Evolutionary conservation across 1,140 invertebrate genomes (phyloP).

Genomic region (Drosophila bifasciata): DNA sequence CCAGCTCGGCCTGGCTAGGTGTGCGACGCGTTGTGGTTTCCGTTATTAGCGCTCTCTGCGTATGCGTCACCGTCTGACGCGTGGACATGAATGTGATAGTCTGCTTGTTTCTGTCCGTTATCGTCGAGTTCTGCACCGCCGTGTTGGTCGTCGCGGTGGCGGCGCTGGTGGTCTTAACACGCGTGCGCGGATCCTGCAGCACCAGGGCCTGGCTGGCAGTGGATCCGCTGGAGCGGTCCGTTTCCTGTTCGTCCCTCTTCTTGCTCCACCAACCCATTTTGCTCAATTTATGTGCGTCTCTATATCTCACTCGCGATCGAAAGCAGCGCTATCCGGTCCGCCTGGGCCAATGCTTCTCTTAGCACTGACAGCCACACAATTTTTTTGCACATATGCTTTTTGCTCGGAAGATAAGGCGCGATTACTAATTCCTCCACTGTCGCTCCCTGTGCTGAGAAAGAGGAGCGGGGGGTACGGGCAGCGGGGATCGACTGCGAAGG

Average conservation of each 20-base stretch:
- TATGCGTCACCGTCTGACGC: slow-evolving; percentile 76
- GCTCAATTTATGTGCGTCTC: not conserved
- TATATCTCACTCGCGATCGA: slow-evolving; percentile 1
- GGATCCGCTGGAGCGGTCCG: slow-evolving; percentile 26
- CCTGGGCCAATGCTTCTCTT: too few species aligned
- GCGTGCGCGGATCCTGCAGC: slow-evolving; percentile 70
- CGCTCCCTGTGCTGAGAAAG: not conserved
- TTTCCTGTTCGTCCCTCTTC: slow-evolving; percentile 41
- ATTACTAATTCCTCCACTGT: not conserved
- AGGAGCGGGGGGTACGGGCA: not conserved
- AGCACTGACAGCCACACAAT: too few species aligned
- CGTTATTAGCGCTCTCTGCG: slow-evolving; percentile 63
- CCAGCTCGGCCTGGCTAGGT: slow-evolving; percentile 65
- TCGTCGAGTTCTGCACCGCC: slow-evolving; percentile 73
- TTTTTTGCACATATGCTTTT: too few species aligned
- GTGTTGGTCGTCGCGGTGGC: slow-evolving; percentile 73
- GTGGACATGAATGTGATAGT: slow-evolving; percentile 69
- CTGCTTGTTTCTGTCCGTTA: slow-evolving; percentile 67
- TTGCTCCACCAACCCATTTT: slow-evolving; percentile 59
- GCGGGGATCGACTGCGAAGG: not conserved
- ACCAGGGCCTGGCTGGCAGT: slow-evolving; percentile 44
- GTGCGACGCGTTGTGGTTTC: slow-evolving; percentile 67
- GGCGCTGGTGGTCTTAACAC: slow-evolving; percentile 71
- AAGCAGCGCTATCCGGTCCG: too few species aligned
- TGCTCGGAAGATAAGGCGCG: too few species aligned